Conservation (phyloP, 1,140 invertebrate species). For the Drosophila funebris region DNA sequence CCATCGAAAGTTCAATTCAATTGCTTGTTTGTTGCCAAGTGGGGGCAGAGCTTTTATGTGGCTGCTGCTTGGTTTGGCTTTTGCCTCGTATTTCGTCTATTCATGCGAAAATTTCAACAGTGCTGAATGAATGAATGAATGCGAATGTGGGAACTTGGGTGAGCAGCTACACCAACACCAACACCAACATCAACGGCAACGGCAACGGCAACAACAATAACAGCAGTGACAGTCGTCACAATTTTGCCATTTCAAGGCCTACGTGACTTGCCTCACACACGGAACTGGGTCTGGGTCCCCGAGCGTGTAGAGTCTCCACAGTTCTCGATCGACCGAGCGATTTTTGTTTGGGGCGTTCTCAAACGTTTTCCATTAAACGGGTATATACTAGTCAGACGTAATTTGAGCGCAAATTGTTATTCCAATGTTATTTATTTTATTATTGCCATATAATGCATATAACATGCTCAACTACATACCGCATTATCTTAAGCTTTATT, state of each 20-base stretch:
- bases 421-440: constrained; percentile 32
- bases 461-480: constrained; percentile 8
- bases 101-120: constrained; percentile 70
- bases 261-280: constrained; percentile 78
- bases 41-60: constrained; percentile 24
- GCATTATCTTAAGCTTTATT: constrained; percentile 51
- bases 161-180: constrained; percentile 24
- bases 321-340: constrained; percentile 13
- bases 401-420: constrained; percentile 47
- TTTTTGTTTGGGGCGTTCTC: constrained; percentile 3
- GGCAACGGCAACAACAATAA: constrained; percentile 23
- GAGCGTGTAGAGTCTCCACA: constrained; percentile 29
- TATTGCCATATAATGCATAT: constrained; percentile 15
- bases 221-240: constrained; percentile 44
- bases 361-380: background rate
- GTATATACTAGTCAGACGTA: constrained; percentile 14
- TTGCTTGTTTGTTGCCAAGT: constrained; percentile 44
- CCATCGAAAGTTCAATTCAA: background rate
- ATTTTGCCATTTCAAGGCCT: constrained; percentile 76
- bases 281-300: constrained; percentile 45
- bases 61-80: constrained; percentile 50
- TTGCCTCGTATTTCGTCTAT: constrained; percentile 67
- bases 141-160: constrained; percentile 45
- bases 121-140: constrained; percentile 59
- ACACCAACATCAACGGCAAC: no score